Evolutionary conservation across 2,113 vertebrate genomes (phyloP).

Genomic region (Papio anubis): DNA sequence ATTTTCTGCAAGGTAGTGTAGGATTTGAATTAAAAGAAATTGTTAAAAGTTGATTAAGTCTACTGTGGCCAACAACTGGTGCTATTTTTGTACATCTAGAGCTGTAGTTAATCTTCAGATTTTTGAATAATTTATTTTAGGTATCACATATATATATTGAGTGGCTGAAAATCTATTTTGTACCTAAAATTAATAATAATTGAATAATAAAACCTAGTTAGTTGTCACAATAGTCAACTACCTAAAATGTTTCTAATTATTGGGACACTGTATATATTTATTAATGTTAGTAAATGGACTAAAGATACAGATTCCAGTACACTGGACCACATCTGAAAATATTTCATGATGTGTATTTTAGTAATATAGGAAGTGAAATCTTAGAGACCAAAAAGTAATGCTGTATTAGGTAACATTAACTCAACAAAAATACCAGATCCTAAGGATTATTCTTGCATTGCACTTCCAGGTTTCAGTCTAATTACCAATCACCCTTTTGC

Average conservation of each 20-base stretch:
- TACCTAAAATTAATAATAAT: neutral
- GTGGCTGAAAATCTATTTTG: neutral
- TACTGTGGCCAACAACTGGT: neutral
- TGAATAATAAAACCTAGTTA: neutral
- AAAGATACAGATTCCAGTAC: neutral
- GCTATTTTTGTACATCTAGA: neutral
- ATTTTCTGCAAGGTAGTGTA: neutral
- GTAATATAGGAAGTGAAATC: neutral
- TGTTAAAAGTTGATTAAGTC: neutral
- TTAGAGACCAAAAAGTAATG: neutral
- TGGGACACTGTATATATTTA: neutral
- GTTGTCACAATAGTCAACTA: neutral
- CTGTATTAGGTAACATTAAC: neutral
- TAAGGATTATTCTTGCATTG: neutral
- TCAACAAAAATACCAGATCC: neutral
- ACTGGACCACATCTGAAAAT: neutral
- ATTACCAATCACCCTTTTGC: neutral
- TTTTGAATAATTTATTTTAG: constrained; percentile 27
- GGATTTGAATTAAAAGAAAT: constrained; percentile 21
- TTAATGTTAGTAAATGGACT: neutral
- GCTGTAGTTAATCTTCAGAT: neutral
- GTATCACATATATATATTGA: neutral
- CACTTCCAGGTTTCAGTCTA: neutral
- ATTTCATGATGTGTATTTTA: neutral
- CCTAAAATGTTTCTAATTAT: constrained; percentile 3